Evolutionary conservation across 2,113 vertebrate species (phyloP).

Genomic region (Mormoops blainvillei): DNA sequence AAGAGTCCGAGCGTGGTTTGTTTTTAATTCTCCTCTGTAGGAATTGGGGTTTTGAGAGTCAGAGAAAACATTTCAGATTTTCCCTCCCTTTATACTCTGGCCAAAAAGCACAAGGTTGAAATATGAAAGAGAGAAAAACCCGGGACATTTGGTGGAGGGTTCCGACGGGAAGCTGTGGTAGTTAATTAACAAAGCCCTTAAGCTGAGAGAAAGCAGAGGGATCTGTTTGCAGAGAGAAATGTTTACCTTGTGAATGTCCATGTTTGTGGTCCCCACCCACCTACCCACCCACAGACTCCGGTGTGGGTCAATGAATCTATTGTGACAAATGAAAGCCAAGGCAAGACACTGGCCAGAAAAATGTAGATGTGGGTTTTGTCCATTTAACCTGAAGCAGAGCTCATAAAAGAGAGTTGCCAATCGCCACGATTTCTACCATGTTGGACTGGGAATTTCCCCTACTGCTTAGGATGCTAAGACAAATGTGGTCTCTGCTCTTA

Average conservation of each 20-base stretch:
- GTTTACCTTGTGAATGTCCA: background rate
- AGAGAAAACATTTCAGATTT: slow-evolving; percentile 48
- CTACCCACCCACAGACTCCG: background rate
- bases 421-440: background rate
- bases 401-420: background rate
- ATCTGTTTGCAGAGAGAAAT: background rate
- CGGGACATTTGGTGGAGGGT: background rate
- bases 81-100: slow-evolving; percentile 23
- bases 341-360: background rate
- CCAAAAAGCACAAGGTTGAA: slow-evolving; percentile 27
- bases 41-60: background rate
- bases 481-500: background rate
- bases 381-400: background rate
- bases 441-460: background rate
- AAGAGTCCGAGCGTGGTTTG: background rate
- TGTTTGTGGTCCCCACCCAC: background rate
- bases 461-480: background rate
- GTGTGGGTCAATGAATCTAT: background rate
- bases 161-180: background rate
- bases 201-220: background rate
- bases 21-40: slow-evolving; percentile 44
- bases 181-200: slow-evolving; percentile 9
- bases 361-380: background rate
- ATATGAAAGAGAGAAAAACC: background rate
- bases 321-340: background rate